Evolutionary conservation across 2,888 invertebrate genomes (phyloP), one percentile per base, ranked within the genome.

Genomic region (Chesias legatella): DNA sequence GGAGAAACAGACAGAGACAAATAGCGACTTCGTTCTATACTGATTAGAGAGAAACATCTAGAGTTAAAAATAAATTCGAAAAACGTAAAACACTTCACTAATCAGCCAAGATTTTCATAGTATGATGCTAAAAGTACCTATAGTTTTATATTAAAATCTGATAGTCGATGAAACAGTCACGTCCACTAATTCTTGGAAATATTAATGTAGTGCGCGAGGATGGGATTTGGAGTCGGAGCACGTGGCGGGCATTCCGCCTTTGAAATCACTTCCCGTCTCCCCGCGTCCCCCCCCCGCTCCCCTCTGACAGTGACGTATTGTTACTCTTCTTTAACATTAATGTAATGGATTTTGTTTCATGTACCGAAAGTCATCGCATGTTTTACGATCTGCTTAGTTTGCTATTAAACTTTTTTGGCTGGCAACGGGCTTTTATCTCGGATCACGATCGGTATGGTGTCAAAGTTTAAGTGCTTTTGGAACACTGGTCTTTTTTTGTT

Each of bases 311-410:
- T 83, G 85, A 86, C 83, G 78, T 78, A 84, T 85, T 79, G 81
- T 80, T 71, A 65, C 79, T 78, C 79, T 78, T 80, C 80, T 83
- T 82, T 76, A 76, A 83, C 83, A 79, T 83, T 84, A 77, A 78
- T 76, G 72, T 81, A 83, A 85, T 82, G 81, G 81, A 82, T 82
- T 82, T 77, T 78, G 78, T 78, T 83, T 75, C 76, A 80, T 81
- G 78, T 78, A 67, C 67, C 71, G 72, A 67, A 81, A 82, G 67
- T 77, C 78, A 77, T 74, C 67, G 65, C 63, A 76, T 79, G 77
- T 77, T 77, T 79, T 76, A 77, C 59, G 55, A 67, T 66, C 60
- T 67, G 54, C 59, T 67, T 66, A 66, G 67, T 66, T 63, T 59
- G 52, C 43, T 56, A 66, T 72, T 63, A 65, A 66, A 56, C 59